phyloP scores from a whole-genome alignment of 2,113 vertebrate genomes.

The Oxyruncus cristatus region DNA sequence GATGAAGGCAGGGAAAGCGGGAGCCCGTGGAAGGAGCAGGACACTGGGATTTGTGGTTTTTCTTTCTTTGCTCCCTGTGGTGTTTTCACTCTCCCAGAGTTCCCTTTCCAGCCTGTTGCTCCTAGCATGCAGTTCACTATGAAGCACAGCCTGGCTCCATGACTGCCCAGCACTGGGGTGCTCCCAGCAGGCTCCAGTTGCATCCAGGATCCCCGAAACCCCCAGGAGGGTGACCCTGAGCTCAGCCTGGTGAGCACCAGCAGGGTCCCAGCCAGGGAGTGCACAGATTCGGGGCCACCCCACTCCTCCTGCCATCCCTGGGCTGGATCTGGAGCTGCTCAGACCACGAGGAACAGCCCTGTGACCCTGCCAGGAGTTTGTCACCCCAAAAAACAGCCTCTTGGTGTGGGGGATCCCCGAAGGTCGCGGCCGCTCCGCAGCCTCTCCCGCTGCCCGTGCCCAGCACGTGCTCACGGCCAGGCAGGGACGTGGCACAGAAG shows the following conservation, averaged over 20 bases:
- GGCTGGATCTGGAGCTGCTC: not conserved
- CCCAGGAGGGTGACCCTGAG: fast-evolving
- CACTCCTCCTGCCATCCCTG: not conserved
- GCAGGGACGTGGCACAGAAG: not conserved
- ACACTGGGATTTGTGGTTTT: fast-evolving
- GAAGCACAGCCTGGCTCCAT: not conserved
- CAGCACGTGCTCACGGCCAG: fast-evolving
- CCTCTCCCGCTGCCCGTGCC: fast-evolving
- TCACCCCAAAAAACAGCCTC: not conserved
- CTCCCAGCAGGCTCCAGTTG: not conserved
- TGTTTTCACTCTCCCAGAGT: fast-evolving
- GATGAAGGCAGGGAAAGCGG: fast-evolving
- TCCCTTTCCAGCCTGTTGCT: not conserved
- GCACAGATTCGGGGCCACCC: fast-evolving
- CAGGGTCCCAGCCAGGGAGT: too few species aligned
- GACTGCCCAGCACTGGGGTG: not conserved
- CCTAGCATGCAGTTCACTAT: fast-evolving
- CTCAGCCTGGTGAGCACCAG: not conserved
- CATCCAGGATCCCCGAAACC: not conserved
- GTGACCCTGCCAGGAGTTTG: not conserved
- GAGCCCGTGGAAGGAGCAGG: fast-evolving
- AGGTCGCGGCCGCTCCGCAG: fast-evolving
- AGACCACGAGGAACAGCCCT: not conserved
- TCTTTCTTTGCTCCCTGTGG: not conserved
- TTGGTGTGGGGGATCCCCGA: fast-evolving